Base-by-base conservation (phyloP, 1,140 invertebrate genomes). In the Saccostrea cuccullata region DNA sequence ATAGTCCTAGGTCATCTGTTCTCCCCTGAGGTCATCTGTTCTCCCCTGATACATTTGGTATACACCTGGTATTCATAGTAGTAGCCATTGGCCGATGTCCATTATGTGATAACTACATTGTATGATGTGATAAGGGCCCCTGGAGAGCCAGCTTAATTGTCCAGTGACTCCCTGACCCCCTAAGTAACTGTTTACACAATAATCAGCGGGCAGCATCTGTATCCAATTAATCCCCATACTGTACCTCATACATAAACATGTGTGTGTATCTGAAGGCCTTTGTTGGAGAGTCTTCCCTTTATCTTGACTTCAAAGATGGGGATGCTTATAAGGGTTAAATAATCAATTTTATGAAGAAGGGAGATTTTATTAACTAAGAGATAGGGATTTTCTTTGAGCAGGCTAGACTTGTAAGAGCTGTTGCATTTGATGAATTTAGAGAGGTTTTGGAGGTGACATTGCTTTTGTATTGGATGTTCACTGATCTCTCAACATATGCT, bases 161-260 rank as follows among this genome's bases (percentile, higher is more conserved):
- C 58, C 58, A n/a, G 17, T 64, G 58, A 64, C 58, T 64, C 58
- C 5, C 17, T 8, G 17, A 64, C 15, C 58, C 58, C n/a, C 17
- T 64, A 20, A n/a, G n/a, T 17, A 20, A 64, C n/a, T 64, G 58
- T 64, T 64, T 64, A 64, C 58, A 64, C 58, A 64, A 64, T 64
- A 64, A 64, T 64, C 58, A 64, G 13, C 1, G 17, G n/a, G n/a
- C 58, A 64, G 58, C 58, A 64, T 64, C 58, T 64, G 58, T n/a
- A 64, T 8, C 17, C n/a, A 64, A 64, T 64, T n/a, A 64, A n/a
- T 5, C n/a, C 17, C 58, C 58, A 64, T 64, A 20, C 1, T n/a
- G 58, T 64, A 64, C 58, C 58, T 64, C 58, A 64, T 64, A 64
- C 58, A 64, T 64, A 64, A 64, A 64, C 15, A 64, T 64, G 58